Base-by-base conservation (phyloP, 2,888 invertebrate genomes). In the Agapostemon virescens region DNA sequence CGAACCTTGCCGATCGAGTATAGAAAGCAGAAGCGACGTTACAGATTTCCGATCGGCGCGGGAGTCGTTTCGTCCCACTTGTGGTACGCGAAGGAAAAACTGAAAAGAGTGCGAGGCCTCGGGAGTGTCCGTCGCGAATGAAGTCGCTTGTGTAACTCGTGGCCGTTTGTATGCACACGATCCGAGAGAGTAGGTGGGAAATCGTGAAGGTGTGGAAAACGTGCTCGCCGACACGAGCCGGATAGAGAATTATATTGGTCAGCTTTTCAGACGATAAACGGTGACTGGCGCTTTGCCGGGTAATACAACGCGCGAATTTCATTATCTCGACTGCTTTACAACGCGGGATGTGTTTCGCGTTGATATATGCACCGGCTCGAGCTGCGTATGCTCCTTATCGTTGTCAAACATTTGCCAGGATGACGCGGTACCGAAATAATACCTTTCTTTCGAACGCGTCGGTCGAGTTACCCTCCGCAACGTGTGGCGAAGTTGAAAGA, bases 251-350 rank as follows among this genome's bases (percentile, higher is more conserved):
- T 69, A 72, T 79, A 72, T 79, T 79, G 77, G 55, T 74, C 66
- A 58, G 42, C 69, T n/a, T n/a, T 74, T 26, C 36, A 68, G 64
- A 75, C 64, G 63, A 70, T 49, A 64, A 83, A 84, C 64, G 74
- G 81, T 78, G 80, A 84, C 84, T 82, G 69, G 77, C 79, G 40
- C 23, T 81, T n/a, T 84, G 74, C 26, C 33, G 64, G 23, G 68
- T 33, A 73, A 73, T 66, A 69, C 30, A 63, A 33, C 42, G 49
- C 63, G 45, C 70, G 77, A 79, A 79, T 81, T 74, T 74, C 70
- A 49, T 84, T 87, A 87, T 87, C 84, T 87, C 74, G 79, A 85
- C 69, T 84, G 82, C 49, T 87, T 86, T 85, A 87, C 23, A 79
- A 82, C 40, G 33, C 11, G n/a, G 17, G 61, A 69, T 72, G 66